Percentiles rank a stretch among this genome's conserved stretches.
Evolutionary conservation across 1,140 invertebrate species (phyloP).

Genomic region (Lasioglossum albipes): DNA sequence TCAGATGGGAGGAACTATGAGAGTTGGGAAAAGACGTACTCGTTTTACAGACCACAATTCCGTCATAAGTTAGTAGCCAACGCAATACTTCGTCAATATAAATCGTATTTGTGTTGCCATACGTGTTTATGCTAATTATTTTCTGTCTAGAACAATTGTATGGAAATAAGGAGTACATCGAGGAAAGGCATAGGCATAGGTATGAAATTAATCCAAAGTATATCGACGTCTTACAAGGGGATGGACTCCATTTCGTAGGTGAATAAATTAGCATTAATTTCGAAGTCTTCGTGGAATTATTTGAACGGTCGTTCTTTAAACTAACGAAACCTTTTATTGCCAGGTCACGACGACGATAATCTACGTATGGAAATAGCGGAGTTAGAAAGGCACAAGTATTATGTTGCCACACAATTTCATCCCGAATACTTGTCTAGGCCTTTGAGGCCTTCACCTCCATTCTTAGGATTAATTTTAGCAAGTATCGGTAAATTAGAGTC

Average conservation of each 20-base stretch:
- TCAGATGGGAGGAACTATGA: conserved; percentile 98
- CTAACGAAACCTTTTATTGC: not conserved
- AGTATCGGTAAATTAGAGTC: conserved; percentile 87
- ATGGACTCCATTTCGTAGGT: conserved; percentile 96
- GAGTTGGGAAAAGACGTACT: conserved; percentile 95
- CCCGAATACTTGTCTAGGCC: conserved; percentile 98
- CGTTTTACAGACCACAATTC: conserved; percentile 84
- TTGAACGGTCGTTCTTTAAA: not conserved
- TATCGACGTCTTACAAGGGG: conserved; percentile 88
- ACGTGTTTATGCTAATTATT: not conserved
- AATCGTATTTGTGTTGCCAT: not conserved
- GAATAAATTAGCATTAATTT: conserved; percentile 57
- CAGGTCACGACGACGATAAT: conserved; percentile 85
- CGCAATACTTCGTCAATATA: not conserved
- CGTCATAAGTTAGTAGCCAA: conserved; percentile 84
- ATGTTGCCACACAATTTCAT: conserved; percentile 97
- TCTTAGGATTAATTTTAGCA: conserved; percentile 95
- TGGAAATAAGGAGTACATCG: conserved; percentile 89
- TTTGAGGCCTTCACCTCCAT: conserved; percentile 95
- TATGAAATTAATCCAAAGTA: conserved; percentile 97
- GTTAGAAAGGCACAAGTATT: conserved; percentile 91
- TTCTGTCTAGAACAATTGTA: conserved; percentile 88
- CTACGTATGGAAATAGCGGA: conserved; percentile 93
- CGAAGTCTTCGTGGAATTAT: not conserved
- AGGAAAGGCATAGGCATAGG: conserved; percentile 98